Percentiles rank a stretch among this genome's conserved stretches.
Evolutionary conservation across 2,113 vertebrate species (phyloP).

Genomic region (Cynopterus brachyotis): DNA sequence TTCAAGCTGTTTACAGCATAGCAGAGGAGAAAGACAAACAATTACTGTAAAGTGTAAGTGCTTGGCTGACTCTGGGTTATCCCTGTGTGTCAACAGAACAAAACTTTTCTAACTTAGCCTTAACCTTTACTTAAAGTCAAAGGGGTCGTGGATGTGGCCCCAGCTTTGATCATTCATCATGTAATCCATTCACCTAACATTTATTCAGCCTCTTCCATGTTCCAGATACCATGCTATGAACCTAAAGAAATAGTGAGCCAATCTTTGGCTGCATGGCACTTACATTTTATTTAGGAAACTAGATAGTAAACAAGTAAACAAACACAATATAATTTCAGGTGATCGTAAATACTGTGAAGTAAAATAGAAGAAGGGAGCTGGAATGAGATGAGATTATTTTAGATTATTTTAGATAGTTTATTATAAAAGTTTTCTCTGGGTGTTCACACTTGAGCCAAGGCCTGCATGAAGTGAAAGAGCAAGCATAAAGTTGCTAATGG

Average conservation of each 20-base stretch:
- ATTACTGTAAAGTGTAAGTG: not conserved
- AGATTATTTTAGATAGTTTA: not conserved
- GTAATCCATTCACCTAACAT: not conserved
- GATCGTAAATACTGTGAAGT: not conserved
- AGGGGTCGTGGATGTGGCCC: not conserved
- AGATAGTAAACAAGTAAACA: not conserved
- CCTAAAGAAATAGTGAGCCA: not conserved
- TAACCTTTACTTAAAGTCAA: constrained; percentile 1
- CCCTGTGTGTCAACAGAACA: not conserved
- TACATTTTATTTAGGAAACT: not conserved
- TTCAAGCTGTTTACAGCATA: not conserved
- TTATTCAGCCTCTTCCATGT: not conserved
- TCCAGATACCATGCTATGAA: not conserved
- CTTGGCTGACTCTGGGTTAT: not conserved
- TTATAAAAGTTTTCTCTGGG: not conserved
- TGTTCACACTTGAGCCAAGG: not conserved
- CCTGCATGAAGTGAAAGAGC: not conserved
- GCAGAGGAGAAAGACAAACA: not conserved
- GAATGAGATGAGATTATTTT: not conserved
- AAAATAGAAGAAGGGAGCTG: not conserved
- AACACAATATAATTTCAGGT: not conserved
- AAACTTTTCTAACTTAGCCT: not conserved
- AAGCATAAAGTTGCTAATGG: not conserved
- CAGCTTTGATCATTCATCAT: not conserved
- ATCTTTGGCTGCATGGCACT: not conserved